These are phyloP conservation scores for Drosophila kambysellisi DNA, from an alignment of 2,888 invertebrate genomes.

Conservation along the genomic window DNA sequence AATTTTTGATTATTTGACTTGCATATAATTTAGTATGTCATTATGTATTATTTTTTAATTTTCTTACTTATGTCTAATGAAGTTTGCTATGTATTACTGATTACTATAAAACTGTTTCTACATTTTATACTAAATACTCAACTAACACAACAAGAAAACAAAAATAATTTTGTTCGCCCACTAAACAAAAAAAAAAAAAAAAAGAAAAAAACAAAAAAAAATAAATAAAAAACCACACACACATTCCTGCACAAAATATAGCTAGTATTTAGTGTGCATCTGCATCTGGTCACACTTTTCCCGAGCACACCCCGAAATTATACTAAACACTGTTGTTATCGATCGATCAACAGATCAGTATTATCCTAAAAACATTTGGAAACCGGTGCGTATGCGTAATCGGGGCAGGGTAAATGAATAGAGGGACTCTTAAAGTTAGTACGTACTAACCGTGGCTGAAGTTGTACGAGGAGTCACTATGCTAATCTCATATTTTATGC, in stretches of 20 bases:
- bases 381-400: conserved; percentile 45
- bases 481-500: conserved; percentile 52
- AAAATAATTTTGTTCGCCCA: conserved; percentile 20
- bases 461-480: conserved; percentile 5
- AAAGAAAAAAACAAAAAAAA: neutral
- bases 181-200: conserved; percentile 12
- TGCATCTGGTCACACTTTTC: neutral
- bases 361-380: conserved; percentile 7
- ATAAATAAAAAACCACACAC: neutral
- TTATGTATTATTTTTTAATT: conserved; percentile 35
- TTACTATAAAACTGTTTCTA: conserved; percentile 8
- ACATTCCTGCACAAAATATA: conserved; percentile 8
- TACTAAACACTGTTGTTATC: conserved; percentile 6
- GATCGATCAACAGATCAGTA: neutral
- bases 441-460: conserved; percentile 43
- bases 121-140: conserved; percentile 34
- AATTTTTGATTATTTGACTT: conserved; percentile 13
- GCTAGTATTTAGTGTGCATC: conserved; percentile 12
- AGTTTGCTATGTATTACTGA: conserved; percentile 25
- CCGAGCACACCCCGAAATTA: conserved; percentile 1
- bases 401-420: neutral
- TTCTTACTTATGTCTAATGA: conserved; percentile 43
- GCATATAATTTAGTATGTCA: conserved; percentile 24
- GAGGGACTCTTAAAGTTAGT: neutral
- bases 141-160: conserved; percentile 17